phyloP scores from a whole-genome alignment of 1,140 invertebrate species.

The Hylaeus anthracinus region DNA sequence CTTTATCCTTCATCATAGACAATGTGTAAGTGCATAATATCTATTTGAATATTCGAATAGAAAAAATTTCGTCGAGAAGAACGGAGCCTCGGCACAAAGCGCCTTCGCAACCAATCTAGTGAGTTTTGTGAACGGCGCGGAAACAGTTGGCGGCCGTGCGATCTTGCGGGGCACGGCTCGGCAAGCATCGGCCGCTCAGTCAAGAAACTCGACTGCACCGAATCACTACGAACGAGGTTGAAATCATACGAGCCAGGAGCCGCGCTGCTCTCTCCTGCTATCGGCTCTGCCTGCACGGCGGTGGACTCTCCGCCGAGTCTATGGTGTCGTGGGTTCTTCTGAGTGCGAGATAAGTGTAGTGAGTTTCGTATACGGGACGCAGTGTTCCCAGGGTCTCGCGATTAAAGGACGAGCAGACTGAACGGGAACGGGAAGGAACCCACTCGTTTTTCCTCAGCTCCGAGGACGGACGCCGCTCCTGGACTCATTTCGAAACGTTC shows the following conservation, averaged over 20 bases:
- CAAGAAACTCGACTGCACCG: conserved; percentile 73
- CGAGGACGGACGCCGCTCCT: conserved; percentile 38
- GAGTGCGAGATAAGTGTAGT: neutral
- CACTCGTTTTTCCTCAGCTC: conserved; percentile 5
- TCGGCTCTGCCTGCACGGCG: conserved; percentile 28
- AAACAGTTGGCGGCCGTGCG: conserved; percentile 56
- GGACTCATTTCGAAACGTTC: conserved; percentile 22
- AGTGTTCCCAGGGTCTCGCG: conserved; percentile 6
- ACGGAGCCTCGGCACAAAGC: neutral
- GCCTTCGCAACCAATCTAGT: neutral
- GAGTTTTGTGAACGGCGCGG: neutral
- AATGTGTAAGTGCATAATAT: too few relatives aligned
- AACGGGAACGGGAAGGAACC: neutral
- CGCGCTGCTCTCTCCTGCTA: conserved; percentile 49
- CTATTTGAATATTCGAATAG: too few relatives aligned
- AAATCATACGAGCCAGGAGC: conserved; percentile 43
- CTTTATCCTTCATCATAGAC: too few relatives aligned
- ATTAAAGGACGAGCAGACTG: conserved; percentile 26
- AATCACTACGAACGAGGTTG: conserved; percentile 61
- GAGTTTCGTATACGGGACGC: neutral
- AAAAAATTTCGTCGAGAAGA: neutral
- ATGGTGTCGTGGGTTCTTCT: conserved; percentile 9
- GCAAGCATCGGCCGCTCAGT: conserved; percentile 67
- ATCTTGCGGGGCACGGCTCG: conserved; percentile 70
- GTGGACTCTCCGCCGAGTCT: conserved; percentile 2